Base-by-base conservation (phyloP, 2,113 vertebrate species). In the Psophia crepitans region DNA sequence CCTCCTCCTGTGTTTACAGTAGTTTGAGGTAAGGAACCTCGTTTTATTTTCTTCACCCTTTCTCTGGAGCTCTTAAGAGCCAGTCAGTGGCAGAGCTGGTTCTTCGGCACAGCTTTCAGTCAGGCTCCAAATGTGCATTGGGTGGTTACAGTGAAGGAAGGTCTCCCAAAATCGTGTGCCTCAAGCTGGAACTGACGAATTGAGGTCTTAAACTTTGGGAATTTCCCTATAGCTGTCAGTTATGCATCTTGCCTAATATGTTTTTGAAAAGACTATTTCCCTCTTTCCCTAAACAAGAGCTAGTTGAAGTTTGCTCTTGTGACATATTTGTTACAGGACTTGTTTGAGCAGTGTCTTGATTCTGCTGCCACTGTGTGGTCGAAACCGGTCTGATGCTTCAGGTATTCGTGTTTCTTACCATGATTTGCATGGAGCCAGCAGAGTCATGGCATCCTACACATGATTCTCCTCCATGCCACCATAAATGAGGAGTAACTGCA, bases 281-380 rank as follows among this genome's bases (percentile, higher is more conserved):
- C 41, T 27, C 19, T 33, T 53, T 33, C n/a, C 13, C 24, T 18
- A 3, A 44, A 61, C 20, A 23, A 21, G 44, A 63, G 16, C 23
- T 61, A 3, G 48, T 9, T 63, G 69, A 58, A 64, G 8, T 30
- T 78, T 2, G 53, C 54, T 14, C 43, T 24, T 12, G 48, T 4
- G 61, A 17, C 57, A 14, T 3, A 27, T 53, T 71, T 58, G 58
- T 20, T 35, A 1, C 12, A 4, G 66, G 33, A 48, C n/a, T 88
- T 6, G 13, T 12, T 68, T 33, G 58, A 94, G 49, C 92, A 92
- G 94, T 8, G 39, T 96, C 93, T 97, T 95, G 96, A 74, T 89
- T 97, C 90, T 98, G 96, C 97, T 97, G 97, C 97, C 97, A 76
- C 97, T 81, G 53, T 97, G 97, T 98, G 97, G 97, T 58, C 89